phyloP scores from a whole-genome alignment of 2,888 invertebrate species.

The Callinectes sapidus region DNA sequence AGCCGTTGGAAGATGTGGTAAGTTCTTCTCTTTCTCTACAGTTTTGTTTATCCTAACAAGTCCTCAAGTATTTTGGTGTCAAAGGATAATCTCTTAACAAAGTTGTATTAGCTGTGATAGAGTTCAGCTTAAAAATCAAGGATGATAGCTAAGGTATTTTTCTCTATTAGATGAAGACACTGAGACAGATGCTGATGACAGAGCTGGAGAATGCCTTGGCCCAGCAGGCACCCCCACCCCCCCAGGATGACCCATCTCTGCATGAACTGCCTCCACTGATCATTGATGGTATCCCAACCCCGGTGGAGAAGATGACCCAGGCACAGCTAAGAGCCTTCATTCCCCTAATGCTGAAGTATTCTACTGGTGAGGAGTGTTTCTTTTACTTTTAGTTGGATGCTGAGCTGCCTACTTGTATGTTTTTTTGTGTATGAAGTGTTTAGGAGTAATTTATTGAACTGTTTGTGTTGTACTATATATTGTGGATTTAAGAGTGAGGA shows the following conservation, averaged over 20 bases:
- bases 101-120: background rate
- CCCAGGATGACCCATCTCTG: slow-evolving; percentile 91
- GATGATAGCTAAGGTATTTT: background rate
- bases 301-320: slow-evolving; percentile 99
- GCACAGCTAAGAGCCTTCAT: slow-evolving; percentile 97
- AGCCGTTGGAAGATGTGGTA: slow-evolving; percentile 95
- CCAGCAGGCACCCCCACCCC: slow-evolving; percentile 91
- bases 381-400: background rate
- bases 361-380: slow-evolving; percentile 82
- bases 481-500: too few relatives aligned
- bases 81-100: background rate
- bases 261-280: slow-evolving; percentile 97
- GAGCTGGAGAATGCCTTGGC: slow-evolving; percentile 94
- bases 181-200: slow-evolving; percentile 94
- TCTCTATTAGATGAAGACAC: slow-evolving; percentile 82
- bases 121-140: background rate
- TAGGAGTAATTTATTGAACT: too few relatives aligned
- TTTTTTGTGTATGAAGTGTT: too few relatives aligned
- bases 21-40: slow-evolving; percentile 73
- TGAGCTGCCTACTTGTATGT: background rate
- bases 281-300: slow-evolving; percentile 97
- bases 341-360: slow-evolving; percentile 97
- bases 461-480: too few relatives aligned
- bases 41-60: background rate
- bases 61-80: too few relatives aligned